A percentile compares a stretch with the other conserved stretches of the same genome.
Conservation (phyloP, 2,113 vertebrate genomes). For the Tichodroma muraria region DNA sequence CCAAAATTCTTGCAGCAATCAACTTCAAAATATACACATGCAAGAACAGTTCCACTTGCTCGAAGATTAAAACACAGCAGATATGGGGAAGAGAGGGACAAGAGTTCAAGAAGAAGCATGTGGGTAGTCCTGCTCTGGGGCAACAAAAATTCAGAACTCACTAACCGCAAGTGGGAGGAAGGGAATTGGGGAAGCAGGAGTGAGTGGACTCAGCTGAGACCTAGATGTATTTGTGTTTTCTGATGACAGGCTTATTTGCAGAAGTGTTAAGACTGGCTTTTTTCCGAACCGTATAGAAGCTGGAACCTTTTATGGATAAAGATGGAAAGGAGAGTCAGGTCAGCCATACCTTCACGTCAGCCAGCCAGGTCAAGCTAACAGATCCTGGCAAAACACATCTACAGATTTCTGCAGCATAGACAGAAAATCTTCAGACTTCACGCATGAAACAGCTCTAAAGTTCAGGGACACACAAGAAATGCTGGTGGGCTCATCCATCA, state of each 20-base stretch:
- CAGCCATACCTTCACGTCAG: background rate
- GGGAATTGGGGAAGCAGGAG: background rate
- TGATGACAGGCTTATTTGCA: background rate
- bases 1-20: background rate
- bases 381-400: background rate
- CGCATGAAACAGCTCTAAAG: background rate
- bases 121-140: background rate
- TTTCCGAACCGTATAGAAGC: background rate
- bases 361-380: background rate
- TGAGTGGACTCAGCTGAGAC: background rate
- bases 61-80: background rate
- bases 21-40: background rate
- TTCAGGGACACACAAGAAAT: background rate
- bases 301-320: background rate
- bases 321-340: background rate
- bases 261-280: background rate
- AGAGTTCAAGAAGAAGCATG: background rate
- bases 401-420: background rate
- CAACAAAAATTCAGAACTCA: background rate
- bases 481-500: background rate
- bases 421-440: background rate
- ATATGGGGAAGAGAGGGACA: background rate
- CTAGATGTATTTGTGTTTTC: background rate
- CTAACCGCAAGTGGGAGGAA: background rate
- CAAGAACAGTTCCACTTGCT: background rate